Conservation (phyloP, 2,113 vertebrate genomes). For the Manacus vitellinus region DNA sequence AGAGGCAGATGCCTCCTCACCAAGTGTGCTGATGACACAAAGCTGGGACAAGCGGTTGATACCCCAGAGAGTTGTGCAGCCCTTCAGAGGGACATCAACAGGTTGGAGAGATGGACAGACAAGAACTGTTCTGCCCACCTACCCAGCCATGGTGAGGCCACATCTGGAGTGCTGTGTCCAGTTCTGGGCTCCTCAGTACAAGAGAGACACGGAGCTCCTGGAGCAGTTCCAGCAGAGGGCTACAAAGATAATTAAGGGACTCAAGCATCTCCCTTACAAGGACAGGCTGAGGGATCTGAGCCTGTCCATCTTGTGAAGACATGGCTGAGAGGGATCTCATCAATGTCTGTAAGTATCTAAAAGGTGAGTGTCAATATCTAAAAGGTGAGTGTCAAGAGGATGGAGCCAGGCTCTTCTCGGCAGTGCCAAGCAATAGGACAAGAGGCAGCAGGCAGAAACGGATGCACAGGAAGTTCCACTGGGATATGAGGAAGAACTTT, state of each 20-base stretch:
- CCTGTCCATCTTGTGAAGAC: not conserved
- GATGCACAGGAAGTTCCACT: not conserved
- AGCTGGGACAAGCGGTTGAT: not conserved
- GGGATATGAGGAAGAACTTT: not conserved
- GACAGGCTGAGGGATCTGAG: not conserved
- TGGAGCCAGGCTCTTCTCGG: not conserved
- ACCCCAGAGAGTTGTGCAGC: not conserved
- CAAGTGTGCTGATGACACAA: not conserved
- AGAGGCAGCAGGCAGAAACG: not conserved
- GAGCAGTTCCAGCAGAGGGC: not conserved
- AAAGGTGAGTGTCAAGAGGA: not conserved
- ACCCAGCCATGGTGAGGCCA: not conserved
- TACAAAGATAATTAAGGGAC: not conserved
- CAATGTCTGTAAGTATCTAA: not conserved
- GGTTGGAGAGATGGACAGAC: not conserved
- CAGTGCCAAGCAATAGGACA: not conserved
- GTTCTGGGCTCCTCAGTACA: not conserved
- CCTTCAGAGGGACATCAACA: not conserved
- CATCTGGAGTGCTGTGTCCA: not conserved
- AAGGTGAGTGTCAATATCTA: not conserved
- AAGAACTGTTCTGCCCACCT: not conserved
- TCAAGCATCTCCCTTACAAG: not conserved
- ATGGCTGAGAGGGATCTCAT: not conserved
- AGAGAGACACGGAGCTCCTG: not conserved
- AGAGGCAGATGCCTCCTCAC: not conserved